phyloP scores from a whole-genome alignment of 2,113 vertebrate genomes.

The Cynocephalus volans region DNA sequence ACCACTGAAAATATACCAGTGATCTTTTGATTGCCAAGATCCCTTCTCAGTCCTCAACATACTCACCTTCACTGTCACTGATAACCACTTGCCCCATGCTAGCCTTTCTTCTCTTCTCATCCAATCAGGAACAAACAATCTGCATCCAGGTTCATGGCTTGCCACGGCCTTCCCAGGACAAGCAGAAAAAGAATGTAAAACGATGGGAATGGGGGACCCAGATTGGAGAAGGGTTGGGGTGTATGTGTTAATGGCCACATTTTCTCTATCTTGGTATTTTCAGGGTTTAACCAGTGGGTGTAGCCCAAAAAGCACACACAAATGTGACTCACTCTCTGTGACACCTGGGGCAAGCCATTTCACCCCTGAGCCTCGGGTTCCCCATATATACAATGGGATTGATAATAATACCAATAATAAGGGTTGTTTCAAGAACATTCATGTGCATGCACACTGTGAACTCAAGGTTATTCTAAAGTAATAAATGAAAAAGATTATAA shows the following conservation, averaged over 20 bases:
- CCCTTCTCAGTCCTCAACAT: neutral
- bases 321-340: conserved; percentile 14
- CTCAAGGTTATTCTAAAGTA: conserved; percentile 51
- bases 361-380: neutral
- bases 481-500: conserved; percentile 8
- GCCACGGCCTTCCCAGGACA: neutral
- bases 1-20: conserved; percentile 52
- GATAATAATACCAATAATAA: neutral
- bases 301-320: conserved; percentile 3
- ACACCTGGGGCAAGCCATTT: neutral
- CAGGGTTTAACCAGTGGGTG: conserved; percentile 18
- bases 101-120: conserved; percentile 50
- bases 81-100: neutral
- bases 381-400: neutral
- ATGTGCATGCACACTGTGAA: neutral
- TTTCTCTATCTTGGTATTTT: conserved; percentile 51
- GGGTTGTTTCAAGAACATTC: conserved; percentile 42
- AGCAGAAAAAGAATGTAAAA: conserved; percentile 50
- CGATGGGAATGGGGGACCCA: neutral
- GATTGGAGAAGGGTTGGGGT: neutral
- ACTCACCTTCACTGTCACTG: conserved; percentile 18
- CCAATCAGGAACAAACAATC: neutral
- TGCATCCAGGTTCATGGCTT: neutral
- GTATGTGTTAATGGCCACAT: neutral
- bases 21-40: conserved; percentile 13